Conservation (phyloP, 2,888 invertebrate species). For the Bellardia bayeri region DNA sequence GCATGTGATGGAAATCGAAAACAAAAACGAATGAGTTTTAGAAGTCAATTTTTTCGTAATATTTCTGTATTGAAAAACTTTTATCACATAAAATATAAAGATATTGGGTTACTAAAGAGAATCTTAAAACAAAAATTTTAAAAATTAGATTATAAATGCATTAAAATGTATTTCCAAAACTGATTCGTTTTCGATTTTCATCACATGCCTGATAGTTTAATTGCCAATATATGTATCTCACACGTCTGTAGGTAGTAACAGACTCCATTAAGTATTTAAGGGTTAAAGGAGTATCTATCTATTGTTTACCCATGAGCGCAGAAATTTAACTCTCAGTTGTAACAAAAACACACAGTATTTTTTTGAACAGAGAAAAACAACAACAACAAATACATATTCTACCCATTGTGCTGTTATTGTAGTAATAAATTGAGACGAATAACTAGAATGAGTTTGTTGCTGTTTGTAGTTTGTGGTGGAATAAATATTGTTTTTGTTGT, state of each 20-base stretch:
- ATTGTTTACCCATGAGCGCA: constrained; percentile 30
- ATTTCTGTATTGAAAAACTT: too few relatives aligned
- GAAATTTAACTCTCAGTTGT: constrained; percentile 18
- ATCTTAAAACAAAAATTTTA: too few relatives aligned
- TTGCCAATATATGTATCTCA: too few relatives aligned
- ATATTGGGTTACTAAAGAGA: too few relatives aligned
- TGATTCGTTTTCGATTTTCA: too few relatives aligned
- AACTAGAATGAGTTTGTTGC: not conserved
- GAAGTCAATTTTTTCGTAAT: too few relatives aligned
- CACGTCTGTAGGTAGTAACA: not conserved
- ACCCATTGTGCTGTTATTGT: not conserved
- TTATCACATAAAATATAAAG: too few relatives aligned
- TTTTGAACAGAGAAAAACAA: not conserved
- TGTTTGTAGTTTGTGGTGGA: not conserved
- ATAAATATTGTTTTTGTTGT: constrained; percentile 2
- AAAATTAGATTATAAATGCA: too few relatives aligned
- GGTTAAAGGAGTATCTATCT: constrained; percentile 42
- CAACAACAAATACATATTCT: not conserved
- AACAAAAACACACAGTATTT: constrained; percentile 1
- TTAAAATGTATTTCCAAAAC: too few relatives aligned
- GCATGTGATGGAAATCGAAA: too few relatives aligned
- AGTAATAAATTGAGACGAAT: not conserved
- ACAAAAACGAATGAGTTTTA: too few relatives aligned
- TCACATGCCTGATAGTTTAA: too few relatives aligned
- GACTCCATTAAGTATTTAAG: not conserved